These are phyloP conservation scores for Alethe diademata DNA, from an alignment of 2,113 vertebrate species.

Conservation along the genomic window DNA sequence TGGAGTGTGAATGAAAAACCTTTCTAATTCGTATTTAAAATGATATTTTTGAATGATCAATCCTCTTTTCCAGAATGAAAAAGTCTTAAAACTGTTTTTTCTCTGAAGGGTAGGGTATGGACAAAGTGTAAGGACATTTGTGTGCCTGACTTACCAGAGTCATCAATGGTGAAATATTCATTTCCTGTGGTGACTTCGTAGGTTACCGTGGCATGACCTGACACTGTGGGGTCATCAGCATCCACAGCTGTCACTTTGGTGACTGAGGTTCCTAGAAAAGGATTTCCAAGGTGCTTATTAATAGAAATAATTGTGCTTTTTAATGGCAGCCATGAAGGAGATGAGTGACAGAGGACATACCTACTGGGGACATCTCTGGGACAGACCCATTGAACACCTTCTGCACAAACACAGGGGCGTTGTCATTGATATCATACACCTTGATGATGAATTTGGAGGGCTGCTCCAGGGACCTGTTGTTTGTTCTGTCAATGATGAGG, in stretches of 20 bases:
- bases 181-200: conserved; percentile 79
- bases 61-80: not conserved
- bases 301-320: not conserved
- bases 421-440: conserved; percentile 91
- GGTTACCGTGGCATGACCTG: conserved; percentile 77
- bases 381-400: conserved; percentile 81
- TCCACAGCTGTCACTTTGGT: conserved; percentile 84
- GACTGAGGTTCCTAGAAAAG: conserved; percentile 79
- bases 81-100: not conserved
- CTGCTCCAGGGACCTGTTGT: conserved; percentile 71
- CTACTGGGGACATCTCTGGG: conserved; percentile 81
- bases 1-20: not conserved
- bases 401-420: conserved; percentile 80
- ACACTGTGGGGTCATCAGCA: conserved; percentile 87
- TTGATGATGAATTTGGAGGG: conserved; percentile 82
- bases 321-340: not conserved
- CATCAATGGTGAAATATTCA: conserved; percentile 80
- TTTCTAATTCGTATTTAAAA: not conserved
- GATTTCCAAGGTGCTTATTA: not conserved
- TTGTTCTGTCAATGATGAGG: conserved; percentile 74
- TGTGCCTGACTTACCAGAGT: conserved; percentile 72
- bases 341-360: conserved; percentile 61
- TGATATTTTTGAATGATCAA: not conserved
- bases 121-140: not conserved
- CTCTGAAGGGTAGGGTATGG: not conserved